Evolutionary conservation across 2,113 vertebrate genomes (phyloP).

Genomic region (Pongo abelii): DNA sequence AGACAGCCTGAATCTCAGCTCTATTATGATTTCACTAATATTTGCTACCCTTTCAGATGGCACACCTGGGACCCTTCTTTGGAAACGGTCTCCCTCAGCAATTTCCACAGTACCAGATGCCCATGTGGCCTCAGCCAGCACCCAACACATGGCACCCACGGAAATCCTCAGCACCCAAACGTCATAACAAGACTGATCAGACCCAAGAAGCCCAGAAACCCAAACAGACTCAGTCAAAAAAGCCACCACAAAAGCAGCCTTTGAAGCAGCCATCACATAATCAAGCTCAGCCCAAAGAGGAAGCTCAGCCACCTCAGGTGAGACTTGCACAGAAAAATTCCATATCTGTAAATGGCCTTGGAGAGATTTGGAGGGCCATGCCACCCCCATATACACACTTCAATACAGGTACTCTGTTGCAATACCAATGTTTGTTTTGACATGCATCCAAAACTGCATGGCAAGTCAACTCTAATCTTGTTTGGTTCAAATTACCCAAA

Average conservation of each 20-base stretch:
- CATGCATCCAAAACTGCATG: neutral
- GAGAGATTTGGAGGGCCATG: neutral
- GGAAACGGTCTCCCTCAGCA: constrained; percentile 50
- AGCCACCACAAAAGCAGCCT: constrained; percentile 33
- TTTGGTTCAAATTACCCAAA: neutral
- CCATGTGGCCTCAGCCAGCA: constrained; percentile 69
- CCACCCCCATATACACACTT: neutral
- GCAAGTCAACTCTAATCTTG: neutral
- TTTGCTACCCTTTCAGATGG: constrained; percentile 58
- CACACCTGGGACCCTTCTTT: constrained; percentile 52
- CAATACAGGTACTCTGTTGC: neutral
- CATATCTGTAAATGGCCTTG: neutral
- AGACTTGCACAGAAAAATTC: neutral
- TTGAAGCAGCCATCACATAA: constrained; percentile 50
- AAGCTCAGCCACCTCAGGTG: constrained; percentile 57
- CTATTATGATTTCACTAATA: neutral
- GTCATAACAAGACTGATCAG: constrained; percentile 50
- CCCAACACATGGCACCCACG: constrained; percentile 14
- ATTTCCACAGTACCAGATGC: constrained; percentile 68
- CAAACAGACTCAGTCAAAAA: constrained; percentile 33
- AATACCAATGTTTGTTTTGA: neutral
- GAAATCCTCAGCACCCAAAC: constrained; percentile 26
- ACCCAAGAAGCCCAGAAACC: constrained; percentile 47
- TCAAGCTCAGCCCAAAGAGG: constrained; percentile 44
- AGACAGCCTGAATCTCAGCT: neutral